Conservation (phyloP, 2,888 invertebrate genomes). For the Cephus spinipes region DNA sequence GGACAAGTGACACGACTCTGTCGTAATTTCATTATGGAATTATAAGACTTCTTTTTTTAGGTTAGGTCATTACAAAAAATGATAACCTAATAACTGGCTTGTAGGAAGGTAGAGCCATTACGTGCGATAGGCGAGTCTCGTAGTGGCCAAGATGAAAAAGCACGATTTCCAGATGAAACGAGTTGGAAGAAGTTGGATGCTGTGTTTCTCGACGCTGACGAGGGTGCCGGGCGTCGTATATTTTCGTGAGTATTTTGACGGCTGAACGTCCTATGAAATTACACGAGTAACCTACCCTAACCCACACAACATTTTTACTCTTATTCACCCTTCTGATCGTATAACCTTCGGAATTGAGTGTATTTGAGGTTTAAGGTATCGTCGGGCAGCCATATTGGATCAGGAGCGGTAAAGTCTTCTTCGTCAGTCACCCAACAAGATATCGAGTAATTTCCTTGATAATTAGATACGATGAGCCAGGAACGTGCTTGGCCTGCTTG, state of each 20-base stretch:
- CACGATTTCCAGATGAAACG: not conserved
- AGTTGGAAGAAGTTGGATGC: not conserved
- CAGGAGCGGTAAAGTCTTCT: not conserved
- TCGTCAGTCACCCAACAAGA: conserved; percentile 23
- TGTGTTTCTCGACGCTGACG: conserved; percentile 47
- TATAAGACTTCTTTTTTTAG: no score
- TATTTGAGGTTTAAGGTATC: not conserved
- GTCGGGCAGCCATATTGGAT: not conserved
- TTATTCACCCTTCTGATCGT: not conserved
- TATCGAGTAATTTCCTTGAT: conserved; percentile 47
- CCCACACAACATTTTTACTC: no score
- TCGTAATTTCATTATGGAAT: not conserved
- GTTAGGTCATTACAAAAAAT: not conserved
- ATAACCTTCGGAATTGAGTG: not conserved
- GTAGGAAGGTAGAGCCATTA: not conserved
- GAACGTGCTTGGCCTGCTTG: conserved; percentile 37
- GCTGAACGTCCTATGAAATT: conserved; percentile 60
- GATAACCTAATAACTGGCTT: not conserved
- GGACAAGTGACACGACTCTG: not conserved
- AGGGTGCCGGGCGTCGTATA: conserved; percentile 57
- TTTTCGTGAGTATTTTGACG: conserved; percentile 57
- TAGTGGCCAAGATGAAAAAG: not conserved
- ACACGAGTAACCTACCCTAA: conserved; percentile 30
- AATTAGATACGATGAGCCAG: conserved; percentile 43
- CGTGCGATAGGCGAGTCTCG: not conserved